Percentiles rank a stretch among this genome's conserved stretches.
Conservation (phyloP, 2,888 invertebrate species). For the Augochlorella aurata region DNA sequence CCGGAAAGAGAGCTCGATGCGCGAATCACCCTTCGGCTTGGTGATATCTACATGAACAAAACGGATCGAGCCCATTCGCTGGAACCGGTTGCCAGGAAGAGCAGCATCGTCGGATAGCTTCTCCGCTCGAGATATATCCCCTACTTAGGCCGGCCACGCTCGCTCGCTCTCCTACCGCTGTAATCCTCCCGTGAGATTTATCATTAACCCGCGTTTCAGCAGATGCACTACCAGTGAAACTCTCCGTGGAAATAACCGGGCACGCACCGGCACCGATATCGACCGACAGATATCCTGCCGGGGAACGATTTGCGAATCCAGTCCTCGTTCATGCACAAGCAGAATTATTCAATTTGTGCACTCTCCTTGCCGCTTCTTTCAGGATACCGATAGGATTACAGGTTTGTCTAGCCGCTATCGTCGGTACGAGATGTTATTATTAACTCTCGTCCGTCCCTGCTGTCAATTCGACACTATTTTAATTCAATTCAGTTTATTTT, state of each 20-base stretch:
- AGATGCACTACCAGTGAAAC: constrained; percentile 2
- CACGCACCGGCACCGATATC: constrained; percentile 8
- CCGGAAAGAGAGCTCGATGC: constrained; percentile 28
- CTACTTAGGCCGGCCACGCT: constrained; percentile 49
- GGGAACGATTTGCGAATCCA: neutral
- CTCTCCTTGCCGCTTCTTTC: neutral
- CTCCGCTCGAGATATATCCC: constrained; percentile 63
- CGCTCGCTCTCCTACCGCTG: constrained; percentile 11
- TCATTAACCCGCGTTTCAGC: constrained; percentile 48
- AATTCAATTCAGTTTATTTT: too few relatives aligned
- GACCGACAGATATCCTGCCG: neutral
- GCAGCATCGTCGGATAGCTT: constrained; percentile 52
- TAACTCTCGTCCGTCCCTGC: too few relatives aligned
- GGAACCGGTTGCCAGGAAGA: constrained; percentile 70
- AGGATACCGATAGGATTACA: too few relatives aligned
- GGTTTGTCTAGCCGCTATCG: too few relatives aligned
- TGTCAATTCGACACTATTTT: too few relatives aligned
- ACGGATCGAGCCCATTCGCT: constrained; percentile 67
- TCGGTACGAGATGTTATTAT: too few relatives aligned
- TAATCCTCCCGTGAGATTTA: constrained; percentile 54
- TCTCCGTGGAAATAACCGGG: constrained; percentile 36
- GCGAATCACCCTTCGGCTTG: constrained; percentile 52
- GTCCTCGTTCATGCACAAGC: neutral
- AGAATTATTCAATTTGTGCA: neutral
- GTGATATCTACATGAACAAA: constrained; percentile 68